A percentile compares a stretch with the other conserved stretches of the same genome.
These are phyloP conservation scores for Ischnura elegans DNA, from an alignment of 2,888 invertebrate species.

Conservation along the genomic window DNA sequence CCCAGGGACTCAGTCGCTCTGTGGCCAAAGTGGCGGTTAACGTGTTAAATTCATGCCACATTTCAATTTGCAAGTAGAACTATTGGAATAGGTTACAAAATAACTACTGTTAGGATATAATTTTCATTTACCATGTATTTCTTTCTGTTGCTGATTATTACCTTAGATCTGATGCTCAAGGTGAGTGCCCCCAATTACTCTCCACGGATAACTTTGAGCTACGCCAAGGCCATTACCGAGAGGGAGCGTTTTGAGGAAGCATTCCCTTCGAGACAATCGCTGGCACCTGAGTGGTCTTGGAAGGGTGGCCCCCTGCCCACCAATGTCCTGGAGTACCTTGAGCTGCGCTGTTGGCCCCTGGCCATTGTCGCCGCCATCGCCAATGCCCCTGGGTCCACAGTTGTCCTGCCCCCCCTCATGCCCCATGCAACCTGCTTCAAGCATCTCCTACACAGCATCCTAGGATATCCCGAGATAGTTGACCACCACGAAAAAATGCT, in stretches of 20 bases:
- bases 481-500: neutral
- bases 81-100: too few relatives aligned
- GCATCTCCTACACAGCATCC: neutral
- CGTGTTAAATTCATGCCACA: too few relatives aligned
- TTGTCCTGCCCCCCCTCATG: constrained; percentile 55
- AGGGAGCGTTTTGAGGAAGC: neutral
- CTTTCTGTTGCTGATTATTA: neutral
- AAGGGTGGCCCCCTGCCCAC: constrained; percentile 61
- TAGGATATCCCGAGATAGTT: neutral
- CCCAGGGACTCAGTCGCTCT: too few relatives aligned
- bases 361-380: constrained; percentile 85
- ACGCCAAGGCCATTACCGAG: neutral
- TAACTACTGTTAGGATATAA: too few relatives aligned
- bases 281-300: constrained; percentile 39
- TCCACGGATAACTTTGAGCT: constrained; percentile 68
- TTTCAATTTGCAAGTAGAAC: too few relatives aligned
- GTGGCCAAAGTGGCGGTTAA: too few relatives aligned
- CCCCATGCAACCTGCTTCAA: constrained; percentile 7
- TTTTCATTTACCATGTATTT: neutral
- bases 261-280: neutral
- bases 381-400: constrained; percentile 79
- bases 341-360: constrained; percentile 84
- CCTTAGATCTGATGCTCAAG: constrained; percentile 62
- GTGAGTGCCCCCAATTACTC: constrained; percentile 39
- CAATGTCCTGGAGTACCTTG: constrained; percentile 78